phyloP scores from a whole-genome alignment of 92 coral and sea anemone genomes.

The Epizoanthus stellaris region DNA sequence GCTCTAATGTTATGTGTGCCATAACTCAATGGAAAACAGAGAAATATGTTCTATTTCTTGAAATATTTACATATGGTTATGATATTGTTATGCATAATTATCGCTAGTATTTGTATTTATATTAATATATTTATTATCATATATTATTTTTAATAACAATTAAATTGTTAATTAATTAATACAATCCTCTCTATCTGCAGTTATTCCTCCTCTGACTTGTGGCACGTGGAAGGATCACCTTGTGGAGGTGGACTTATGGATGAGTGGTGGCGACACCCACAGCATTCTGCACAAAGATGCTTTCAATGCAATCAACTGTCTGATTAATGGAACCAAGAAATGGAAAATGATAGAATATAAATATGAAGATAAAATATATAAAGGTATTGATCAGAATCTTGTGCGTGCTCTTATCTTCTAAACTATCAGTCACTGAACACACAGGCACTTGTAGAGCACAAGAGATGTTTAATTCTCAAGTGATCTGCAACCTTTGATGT shows the following conservation, averaged over 20 bases:
- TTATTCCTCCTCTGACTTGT: constrained; percentile 35
- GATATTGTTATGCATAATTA: too few relatives aligned
- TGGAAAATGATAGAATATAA: constrained; percentile 42
- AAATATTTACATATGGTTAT: too few relatives aligned
- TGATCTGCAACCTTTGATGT: too few relatives aligned
- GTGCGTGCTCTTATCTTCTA: too few relatives aligned
- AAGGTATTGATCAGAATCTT: not conserved
- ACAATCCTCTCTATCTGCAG: not conserved
- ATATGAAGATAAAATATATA: constrained; percentile 27
- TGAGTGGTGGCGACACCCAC: constrained; percentile 29
- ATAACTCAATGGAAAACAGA: too few relatives aligned
- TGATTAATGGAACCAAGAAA: constrained; percentile 29
- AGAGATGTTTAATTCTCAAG: too few relatives aligned
- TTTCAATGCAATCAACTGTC: constrained; percentile 34
- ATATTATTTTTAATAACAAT: not conserved
- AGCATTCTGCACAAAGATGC: constrained; percentile 36
- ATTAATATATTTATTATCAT: not conserved
- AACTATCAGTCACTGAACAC: too few relatives aligned
- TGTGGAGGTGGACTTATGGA: constrained; percentile 34
- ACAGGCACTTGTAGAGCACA: too few relatives aligned
- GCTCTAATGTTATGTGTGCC: too few relatives aligned
- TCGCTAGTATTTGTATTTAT: too few relatives aligned
- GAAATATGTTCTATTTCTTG: too few relatives aligned
- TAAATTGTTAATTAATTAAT: not conserved
- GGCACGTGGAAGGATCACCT: constrained; percentile 36